A percentile compares a stretch with the other conserved stretches of the same genome.
Conservation (phyloP, 2,113 vertebrate species). For the Mustela lutreola region DNA sequence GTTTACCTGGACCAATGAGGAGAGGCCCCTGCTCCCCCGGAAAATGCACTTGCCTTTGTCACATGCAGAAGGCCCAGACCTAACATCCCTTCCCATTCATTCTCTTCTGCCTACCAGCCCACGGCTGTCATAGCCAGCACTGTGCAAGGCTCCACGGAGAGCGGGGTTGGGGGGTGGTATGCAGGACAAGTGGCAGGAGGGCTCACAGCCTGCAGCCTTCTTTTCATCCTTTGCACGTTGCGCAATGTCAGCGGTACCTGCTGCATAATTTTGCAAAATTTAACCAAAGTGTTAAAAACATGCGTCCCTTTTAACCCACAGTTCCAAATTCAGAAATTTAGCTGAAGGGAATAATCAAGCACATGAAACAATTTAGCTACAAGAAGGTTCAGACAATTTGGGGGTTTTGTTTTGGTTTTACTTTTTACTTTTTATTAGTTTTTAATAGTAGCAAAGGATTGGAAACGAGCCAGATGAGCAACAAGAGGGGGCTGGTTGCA, state of each 20-base stretch:
- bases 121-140: fast-evolving
- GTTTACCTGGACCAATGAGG: neutral
- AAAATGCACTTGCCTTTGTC: neutral
- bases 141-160: no score
- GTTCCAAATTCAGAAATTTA: neutral
- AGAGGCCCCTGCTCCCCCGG: neutral
- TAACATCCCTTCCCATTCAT: neutral
- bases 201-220: neutral
- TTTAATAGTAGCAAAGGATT: neutral
- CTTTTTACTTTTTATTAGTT: neutral
- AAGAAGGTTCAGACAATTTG: neutral
- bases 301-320: neutral
- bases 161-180: no score
- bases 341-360: neutral
- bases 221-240: neutral
- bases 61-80: neutral
- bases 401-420: neutral
- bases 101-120: neutral
- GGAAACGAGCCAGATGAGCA: neutral
- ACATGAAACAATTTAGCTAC: neutral
- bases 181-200: neutral
- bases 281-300: neutral
- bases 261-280: neutral
- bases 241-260: neutral
- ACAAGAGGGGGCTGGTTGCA: neutral